These are phyloP conservation scores for Exaiptasia diaphana DNA, from an alignment of 64 coral and sea anemone species.

Conservation along the genomic window DNA sequence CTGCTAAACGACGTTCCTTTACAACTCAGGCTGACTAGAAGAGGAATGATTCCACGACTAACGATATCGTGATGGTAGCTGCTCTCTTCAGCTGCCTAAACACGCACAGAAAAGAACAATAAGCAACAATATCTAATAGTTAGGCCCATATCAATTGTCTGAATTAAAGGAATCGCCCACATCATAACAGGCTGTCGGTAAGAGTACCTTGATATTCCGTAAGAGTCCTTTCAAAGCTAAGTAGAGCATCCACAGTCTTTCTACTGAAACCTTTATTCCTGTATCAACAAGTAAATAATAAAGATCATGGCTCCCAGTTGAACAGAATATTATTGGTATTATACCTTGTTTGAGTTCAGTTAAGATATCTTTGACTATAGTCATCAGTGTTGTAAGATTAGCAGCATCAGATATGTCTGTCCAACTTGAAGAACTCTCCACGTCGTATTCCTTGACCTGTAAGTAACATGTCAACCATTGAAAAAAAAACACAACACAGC, in stretches of 20 bases:
- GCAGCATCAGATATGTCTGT: slow-evolving; percentile 58
- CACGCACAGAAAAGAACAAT: background rate
- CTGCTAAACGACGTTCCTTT: slow-evolving; percentile 80
- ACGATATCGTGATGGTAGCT: slow-evolving; percentile 49
- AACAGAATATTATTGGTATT: background rate
- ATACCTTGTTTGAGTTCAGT: slow-evolving; percentile 65
- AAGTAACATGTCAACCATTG: background rate
- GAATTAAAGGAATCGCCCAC: too few relatives aligned
- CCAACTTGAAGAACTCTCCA: slow-evolving; percentile 45
- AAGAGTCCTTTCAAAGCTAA: slow-evolving; percentile 85
- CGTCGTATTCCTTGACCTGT: slow-evolving; percentile 78
- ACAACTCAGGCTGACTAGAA: slow-evolving; percentile 78
- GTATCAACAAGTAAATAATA: background rate
- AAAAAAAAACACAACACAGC: background rate
- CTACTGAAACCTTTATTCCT: slow-evolving; percentile 74
- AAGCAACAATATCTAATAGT: too few relatives aligned
- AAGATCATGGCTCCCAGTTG: background rate
- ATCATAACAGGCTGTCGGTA: too few relatives aligned
- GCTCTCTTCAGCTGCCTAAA: slow-evolving; percentile 9
- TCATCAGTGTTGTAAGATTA: slow-evolving; percentile 54
- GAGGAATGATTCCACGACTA: slow-evolving; percentile 55
- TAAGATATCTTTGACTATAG: slow-evolving; percentile 64
- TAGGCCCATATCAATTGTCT: background rate
- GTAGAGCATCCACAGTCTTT: slow-evolving; percentile 92
- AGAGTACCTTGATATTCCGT: slow-evolving; percentile 77